Conservation (phyloP, 23 tunicate genomes). For the Clavelina lepadiformis region DNA sequence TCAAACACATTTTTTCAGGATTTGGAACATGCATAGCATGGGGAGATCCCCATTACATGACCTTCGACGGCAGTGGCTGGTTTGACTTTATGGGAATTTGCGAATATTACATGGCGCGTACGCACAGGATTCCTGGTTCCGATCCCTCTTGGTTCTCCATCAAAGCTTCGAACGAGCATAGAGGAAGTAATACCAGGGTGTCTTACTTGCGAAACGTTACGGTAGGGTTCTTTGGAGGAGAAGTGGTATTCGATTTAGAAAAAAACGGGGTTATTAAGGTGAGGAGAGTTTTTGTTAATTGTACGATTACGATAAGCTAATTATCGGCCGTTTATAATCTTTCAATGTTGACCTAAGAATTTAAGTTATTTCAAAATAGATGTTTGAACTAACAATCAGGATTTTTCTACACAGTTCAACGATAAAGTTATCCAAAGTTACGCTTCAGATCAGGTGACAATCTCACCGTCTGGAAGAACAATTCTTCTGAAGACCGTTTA, state of each 20-base stretch:
- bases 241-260: constrained; percentile 1
- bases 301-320: too few relatives aligned
- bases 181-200: constrained; percentile 28
- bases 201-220: constrained; percentile 19
- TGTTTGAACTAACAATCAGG: too few relatives aligned
- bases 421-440: too few relatives aligned
- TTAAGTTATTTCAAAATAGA: too few relatives aligned
- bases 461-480: constrained; percentile 34
- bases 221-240: constrained; percentile 13
- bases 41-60: constrained; percentile 69
- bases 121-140: constrained; percentile 8
- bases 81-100: constrained; percentile 72
- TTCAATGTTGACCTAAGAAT: too few relatives aligned
- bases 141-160: constrained; percentile 32
- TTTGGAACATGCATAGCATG: constrained; percentile 44
- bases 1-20: constrained; percentile 36
- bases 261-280: constrained; percentile 15
- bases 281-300: too few relatives aligned
- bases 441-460: too few relatives aligned
- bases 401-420: too few relatives aligned
- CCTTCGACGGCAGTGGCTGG: constrained; percentile 44
- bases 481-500: constrained; percentile 18
- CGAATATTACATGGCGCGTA: constrained; percentile 38
- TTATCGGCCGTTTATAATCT: too few relatives aligned
- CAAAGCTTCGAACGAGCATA: constrained; percentile 23